Percentiles rank a stretch among this genome's conserved stretches.
Conservation (phyloP, 2,113 vertebrate genomes). For the Typhlomys cinereus region DNA sequence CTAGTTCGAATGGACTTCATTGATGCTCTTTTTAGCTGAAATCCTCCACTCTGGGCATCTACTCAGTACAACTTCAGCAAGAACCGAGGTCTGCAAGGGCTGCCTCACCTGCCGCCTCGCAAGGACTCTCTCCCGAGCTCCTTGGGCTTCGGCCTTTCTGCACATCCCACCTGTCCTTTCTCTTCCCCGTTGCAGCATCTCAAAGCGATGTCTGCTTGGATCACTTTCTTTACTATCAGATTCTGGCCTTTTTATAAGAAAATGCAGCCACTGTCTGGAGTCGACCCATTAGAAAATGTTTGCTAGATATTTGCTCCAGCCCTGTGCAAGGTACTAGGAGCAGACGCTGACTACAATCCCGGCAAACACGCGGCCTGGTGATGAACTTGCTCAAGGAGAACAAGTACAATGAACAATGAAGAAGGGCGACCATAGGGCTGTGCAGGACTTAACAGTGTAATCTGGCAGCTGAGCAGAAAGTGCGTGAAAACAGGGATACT, state of each 20-base stretch:
- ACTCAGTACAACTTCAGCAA: neutral
- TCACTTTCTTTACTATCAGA: neutral
- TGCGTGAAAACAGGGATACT: neutral
- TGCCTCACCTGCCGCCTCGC: neutral
- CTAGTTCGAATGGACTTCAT: neutral
- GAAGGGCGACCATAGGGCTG: neutral
- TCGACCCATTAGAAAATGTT: neutral
- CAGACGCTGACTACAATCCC: neutral
- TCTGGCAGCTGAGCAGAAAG: neutral
- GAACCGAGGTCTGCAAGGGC: neutral
- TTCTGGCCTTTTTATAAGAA: neutral
- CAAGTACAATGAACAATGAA: neutral
- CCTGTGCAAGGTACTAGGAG: neutral
- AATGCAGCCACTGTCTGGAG: neutral
- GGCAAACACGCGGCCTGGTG: neutral
- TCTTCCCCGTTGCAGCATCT: neutral
- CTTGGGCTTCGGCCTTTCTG: neutral
- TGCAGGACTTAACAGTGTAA: neutral
- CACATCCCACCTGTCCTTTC: neutral
- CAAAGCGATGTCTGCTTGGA: neutral
- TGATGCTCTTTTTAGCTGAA: neutral
- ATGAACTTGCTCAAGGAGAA: neutral
- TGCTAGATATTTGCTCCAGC: rapidly evolving
- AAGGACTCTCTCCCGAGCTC: neutral
- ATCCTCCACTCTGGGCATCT: neutral